Percentiles rank a stretch among this genome's conserved stretches.
Evolutionary conservation across 2,113 vertebrate species (phyloP).

Genomic region (Thunnus thynnus): DNA sequence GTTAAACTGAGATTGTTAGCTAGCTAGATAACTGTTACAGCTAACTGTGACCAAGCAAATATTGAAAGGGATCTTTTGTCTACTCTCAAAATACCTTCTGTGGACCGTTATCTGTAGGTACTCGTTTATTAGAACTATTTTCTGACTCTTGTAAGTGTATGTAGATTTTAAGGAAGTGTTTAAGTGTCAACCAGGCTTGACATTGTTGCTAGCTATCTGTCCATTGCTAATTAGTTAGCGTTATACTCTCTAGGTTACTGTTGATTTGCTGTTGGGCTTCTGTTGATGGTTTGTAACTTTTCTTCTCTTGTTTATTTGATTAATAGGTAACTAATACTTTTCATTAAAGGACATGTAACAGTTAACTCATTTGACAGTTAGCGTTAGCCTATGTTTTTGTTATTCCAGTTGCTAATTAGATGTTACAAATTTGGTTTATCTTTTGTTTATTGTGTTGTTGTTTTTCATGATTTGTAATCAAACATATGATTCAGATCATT

Average conservation of each 20-base stretch:
- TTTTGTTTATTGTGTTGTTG: too few species aligned
- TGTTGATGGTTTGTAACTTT: background rate
- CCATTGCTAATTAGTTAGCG: too few species aligned
- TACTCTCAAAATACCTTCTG: background rate
- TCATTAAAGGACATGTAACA: too few species aligned
- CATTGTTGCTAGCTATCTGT: background rate
- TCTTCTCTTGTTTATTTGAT: background rate
- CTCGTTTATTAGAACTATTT: background rate
- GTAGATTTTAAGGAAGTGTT: too few species aligned
- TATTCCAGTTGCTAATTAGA: too few species aligned
- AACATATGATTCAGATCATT: too few species aligned
- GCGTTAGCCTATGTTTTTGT: too few species aligned
- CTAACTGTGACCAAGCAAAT: background rate
- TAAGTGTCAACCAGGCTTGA: background rate
- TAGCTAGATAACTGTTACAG: too few species aligned
- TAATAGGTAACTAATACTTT: too few species aligned
- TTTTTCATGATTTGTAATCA: too few species aligned
- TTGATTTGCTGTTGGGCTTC: background rate
- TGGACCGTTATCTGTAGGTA: background rate
- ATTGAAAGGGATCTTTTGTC: background rate
- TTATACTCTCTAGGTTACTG: background rate
- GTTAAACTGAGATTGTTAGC: background rate
- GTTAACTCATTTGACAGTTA: too few species aligned
- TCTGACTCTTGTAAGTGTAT: background rate
- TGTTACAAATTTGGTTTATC: too few species aligned